These are phyloP conservation scores for Pyrochroa serraticornis DNA, from an alignment of 2,888 invertebrate genomes.

Conservation along the genomic window DNA sequence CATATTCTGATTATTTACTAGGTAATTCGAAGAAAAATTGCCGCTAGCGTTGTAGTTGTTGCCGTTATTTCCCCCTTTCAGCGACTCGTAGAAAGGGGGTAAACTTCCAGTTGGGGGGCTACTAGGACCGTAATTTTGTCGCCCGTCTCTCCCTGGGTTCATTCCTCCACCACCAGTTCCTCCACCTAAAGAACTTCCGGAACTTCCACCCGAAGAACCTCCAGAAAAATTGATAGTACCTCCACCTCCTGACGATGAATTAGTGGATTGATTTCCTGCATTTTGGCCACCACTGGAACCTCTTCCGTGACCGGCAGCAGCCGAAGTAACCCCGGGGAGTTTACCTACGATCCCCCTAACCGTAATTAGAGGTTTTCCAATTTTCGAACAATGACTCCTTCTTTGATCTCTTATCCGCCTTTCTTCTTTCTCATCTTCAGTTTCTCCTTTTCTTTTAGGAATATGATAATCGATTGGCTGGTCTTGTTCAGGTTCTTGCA, in stretches of 20 bases:
- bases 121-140: constrained; percentile 85
- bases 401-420: constrained; percentile 69
- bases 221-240: constrained; percentile 47
- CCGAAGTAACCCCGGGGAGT: constrained; percentile 70
- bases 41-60: constrained; percentile 72
- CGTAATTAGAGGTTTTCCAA: constrained; percentile 66
- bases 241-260: constrained; percentile 45
- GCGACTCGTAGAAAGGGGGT: constrained; percentile 88
- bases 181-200: constrained; percentile 62
- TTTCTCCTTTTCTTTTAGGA: constrained; percentile 76
- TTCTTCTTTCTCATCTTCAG: constrained; percentile 72
- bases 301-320: constrained; percentile 82
- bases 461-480: constrained; percentile 90
- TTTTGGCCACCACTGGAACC: constrained; percentile 63
- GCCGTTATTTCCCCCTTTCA: constrained; percentile 77
- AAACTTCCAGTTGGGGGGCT: constrained; percentile 86
- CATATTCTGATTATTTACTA: constrained; percentile 73
- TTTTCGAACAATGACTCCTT: constrained; percentile 71
- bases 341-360: constrained; percentile 63
- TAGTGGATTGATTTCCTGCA: constrained; percentile 44
- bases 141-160: constrained; percentile 75
- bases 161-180: constrained; percentile 76
- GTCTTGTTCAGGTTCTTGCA: constrained; percentile 60
- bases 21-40: constrained; percentile 69
- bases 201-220: constrained; percentile 60